Percentiles rank a stretch among this genome's conserved stretches.
Evolutionary conservation across 2,113 vertebrate genomes (phyloP).

Genomic region (Emydocephalus ijimae): DNA sequence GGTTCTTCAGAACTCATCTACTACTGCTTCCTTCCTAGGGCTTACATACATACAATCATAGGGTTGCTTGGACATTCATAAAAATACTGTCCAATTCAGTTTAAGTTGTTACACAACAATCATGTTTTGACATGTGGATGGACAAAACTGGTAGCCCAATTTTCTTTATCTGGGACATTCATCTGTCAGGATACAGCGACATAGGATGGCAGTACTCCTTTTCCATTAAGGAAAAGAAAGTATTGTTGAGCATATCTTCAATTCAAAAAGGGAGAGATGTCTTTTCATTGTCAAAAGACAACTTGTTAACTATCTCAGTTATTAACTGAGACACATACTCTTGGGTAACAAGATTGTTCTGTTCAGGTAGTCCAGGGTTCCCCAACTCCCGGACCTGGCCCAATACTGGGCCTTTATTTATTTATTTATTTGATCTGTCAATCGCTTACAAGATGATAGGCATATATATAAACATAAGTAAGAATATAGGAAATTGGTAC

Average conservation of each 20-base stretch:
- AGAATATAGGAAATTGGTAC: too few relatives aligned
- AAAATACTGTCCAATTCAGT: background rate
- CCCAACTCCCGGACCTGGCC: background rate
- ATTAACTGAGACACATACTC: background rate
- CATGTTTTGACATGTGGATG: background rate
- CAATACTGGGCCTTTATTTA: background rate
- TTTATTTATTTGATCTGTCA: too few relatives aligned
- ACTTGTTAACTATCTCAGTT: background rate
- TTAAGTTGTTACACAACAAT: background rate
- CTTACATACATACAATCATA: background rate
- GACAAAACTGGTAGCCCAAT: background rate
- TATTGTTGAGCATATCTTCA: background rate
- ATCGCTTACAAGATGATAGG: too few relatives aligned
- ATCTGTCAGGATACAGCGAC: background rate
- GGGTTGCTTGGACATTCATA: background rate
- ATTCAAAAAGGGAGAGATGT: background rate
- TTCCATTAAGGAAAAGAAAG: background rate
- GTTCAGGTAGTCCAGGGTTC: background rate
- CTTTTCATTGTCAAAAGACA: background rate
- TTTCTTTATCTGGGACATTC: background rate
- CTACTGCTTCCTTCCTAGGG: too few relatives aligned
- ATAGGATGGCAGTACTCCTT: background rate
- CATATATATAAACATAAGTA: too few relatives aligned
- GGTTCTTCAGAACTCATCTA: too few relatives aligned
- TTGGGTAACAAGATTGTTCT: background rate